Conservation (phyloP, 2,888 invertebrate genomes). For the Chrysolina oricalcia region DNA sequence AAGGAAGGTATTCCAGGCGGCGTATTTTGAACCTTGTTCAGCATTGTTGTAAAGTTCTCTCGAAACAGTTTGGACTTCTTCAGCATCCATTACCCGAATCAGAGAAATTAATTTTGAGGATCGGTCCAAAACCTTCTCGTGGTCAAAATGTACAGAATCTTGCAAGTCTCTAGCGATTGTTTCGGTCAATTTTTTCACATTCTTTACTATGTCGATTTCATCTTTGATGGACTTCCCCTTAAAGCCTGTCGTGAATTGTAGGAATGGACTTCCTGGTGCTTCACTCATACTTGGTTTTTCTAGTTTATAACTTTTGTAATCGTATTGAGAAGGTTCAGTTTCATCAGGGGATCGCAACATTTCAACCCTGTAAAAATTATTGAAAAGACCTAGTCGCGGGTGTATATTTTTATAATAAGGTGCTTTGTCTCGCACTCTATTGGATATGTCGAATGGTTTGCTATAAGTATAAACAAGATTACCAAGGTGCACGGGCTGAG, state of each 20-base stretch:
- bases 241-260: conserved; percentile 73
- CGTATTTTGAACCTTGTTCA: conserved; percentile 63
- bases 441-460: conserved; percentile 61
- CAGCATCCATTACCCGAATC: conserved; percentile 77
- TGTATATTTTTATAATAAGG: conserved; percentile 3
- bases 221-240: conserved; percentile 70
- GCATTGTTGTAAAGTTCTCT: conserved; percentile 72
- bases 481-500: conserved; percentile 71
- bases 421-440: conserved; percentile 54
- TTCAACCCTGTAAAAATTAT: conserved; percentile 15
- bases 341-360: conserved; percentile 34
- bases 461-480: conserved; percentile 75
- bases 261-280: conserved; percentile 72
- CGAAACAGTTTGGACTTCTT: conserved; percentile 76
- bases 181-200: conserved; percentile 69
- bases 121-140: conserved; percentile 76
- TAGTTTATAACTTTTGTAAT: conserved; percentile 57
- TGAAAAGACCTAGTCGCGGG: neutral
- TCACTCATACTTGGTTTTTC: conserved; percentile 63
- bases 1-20: conserved; percentile 78
- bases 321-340: neutral
- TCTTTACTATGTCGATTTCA: conserved; percentile 59
- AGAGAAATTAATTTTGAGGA: conserved; percentile 77
- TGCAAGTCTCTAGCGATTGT: conserved; percentile 78
- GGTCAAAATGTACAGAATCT: conserved; percentile 75